Conservation (phyloP, 1,140 invertebrate species). For the Tetramorium simillimum region DNA sequence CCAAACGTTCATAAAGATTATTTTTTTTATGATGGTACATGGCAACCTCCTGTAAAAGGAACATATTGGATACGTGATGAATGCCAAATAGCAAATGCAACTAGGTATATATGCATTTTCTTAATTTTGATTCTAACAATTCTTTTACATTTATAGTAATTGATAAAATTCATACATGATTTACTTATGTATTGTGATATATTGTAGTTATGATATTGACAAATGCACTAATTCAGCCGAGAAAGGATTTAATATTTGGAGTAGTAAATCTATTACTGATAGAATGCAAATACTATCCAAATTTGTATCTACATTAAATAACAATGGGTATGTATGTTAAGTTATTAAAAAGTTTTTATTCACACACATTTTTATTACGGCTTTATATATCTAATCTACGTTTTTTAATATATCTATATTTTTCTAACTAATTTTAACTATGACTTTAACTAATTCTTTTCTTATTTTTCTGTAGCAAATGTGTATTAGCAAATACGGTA, state of each 20-base stretch:
- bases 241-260: conserved; percentile 28
- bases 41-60: conserved; percentile 10
- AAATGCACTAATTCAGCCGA: conserved; percentile 16
- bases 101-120: not conserved
- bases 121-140: not conserved
- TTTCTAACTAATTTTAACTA: too few relatives aligned
- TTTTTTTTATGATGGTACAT: conserved; percentile 28
- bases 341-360: not conserved
- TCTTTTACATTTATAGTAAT: too few relatives aligned
- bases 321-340: conserved; percentile 11
- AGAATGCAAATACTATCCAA: not conserved
- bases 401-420: too few relatives aligned
- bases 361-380: too few relatives aligned
- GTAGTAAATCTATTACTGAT: not conserved
- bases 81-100: not conserved
- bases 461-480: not conserved
- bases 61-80: conserved; percentile 29
- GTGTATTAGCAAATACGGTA: not conserved
- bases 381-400: too few relatives aligned
- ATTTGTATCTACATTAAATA: not conserved
- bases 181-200: not conserved
- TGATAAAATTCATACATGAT: not conserved
- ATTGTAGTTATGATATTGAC: conserved; percentile 2
- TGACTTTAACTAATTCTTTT: not conserved
- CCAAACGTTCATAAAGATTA: not conserved